A percentile compares a stretch with the other conserved stretches of the same genome.
Evolutionary conservation across 2,113 vertebrate genomes (phyloP).

Genomic region (Ceyx margarethae): DNA sequence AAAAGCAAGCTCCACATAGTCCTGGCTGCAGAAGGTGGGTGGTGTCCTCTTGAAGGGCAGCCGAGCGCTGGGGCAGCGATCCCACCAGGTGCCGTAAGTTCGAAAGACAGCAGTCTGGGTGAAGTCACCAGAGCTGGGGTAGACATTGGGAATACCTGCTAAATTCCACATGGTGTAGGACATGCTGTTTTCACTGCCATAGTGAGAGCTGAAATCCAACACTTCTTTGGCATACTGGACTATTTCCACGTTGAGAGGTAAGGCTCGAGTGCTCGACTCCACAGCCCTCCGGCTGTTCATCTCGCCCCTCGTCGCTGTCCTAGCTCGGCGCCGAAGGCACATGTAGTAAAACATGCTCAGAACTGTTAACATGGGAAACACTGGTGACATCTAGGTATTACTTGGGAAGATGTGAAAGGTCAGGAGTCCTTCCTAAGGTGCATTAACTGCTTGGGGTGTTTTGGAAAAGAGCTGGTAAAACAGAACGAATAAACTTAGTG

Average conservation of each 20-base stretch:
- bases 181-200: conserved; percentile 98
- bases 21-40: conserved; percentile 87
- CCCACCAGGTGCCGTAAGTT: conserved; percentile 95
- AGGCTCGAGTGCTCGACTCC: conserved; percentile 85
- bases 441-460: conserved; percentile 68
- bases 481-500: conserved; percentile 53
- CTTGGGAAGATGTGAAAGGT: conserved; percentile 60
- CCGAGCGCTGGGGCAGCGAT: conserved; percentile 85
- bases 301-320: conserved; percentile 91
- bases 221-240: conserved; percentile 97
- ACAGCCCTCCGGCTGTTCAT: conserved; percentile 90
- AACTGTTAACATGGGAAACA: conserved; percentile 97
- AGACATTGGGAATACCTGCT: conserved; percentile 92
- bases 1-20: conserved; percentile 95
- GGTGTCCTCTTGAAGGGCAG: conserved; percentile 85
- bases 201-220: conserved; percentile 97
- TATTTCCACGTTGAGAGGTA: conserved; percentile 88
- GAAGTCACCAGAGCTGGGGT: conserved; percentile 96
- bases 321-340: conserved; percentile 96
- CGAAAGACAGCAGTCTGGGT: conserved; percentile 97
- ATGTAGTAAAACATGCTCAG: conserved; percentile 99
- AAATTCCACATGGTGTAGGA: conserved; percentile 99
- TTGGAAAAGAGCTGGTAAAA: conserved; percentile 64
- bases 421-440: conserved; percentile 63
- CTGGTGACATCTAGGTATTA: conserved; percentile 74